phyloP scores from a whole-genome alignment of 2,113 vertebrate species.

The Micronycteris hirsuta region DNA sequence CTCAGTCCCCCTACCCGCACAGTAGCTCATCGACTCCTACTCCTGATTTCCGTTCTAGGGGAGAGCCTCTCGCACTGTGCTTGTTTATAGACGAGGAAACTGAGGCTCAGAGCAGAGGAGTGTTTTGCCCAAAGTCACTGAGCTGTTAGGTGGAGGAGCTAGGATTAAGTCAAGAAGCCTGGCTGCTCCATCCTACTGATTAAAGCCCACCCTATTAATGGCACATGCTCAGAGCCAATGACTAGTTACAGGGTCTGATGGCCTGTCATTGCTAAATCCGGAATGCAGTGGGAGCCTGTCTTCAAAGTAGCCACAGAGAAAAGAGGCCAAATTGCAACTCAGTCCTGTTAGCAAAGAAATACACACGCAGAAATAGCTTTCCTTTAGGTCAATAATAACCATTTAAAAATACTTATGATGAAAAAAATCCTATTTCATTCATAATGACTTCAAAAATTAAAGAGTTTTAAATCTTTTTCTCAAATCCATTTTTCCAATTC shows the following conservation, averaged over 20 bases:
- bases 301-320: background rate
- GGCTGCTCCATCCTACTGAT: too few relatives aligned
- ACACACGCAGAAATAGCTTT: background rate
- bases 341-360: background rate
- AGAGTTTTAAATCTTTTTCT: background rate
- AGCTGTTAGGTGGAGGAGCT: background rate
- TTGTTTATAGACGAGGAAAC: background rate
- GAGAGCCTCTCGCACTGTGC: background rate
- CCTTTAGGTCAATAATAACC: background rate
- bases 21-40: background rate
- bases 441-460: background rate
- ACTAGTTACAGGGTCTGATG: background rate
- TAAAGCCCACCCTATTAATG: background rate
- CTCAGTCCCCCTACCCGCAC: accelerated
- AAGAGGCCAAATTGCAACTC: background rate
- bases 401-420: background rate
- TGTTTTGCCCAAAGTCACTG: background rate
- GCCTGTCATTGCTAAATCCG: accelerated
- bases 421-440: background rate
- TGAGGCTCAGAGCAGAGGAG: background rate
- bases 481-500: background rate
- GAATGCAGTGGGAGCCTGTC: background rate
- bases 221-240: background rate
- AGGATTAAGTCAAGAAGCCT: too few relatives aligned
- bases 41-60: background rate